Base-by-base conservation (phyloP, 2,797 vertebrate genomes). In the Todus mexicanus region DNA sequence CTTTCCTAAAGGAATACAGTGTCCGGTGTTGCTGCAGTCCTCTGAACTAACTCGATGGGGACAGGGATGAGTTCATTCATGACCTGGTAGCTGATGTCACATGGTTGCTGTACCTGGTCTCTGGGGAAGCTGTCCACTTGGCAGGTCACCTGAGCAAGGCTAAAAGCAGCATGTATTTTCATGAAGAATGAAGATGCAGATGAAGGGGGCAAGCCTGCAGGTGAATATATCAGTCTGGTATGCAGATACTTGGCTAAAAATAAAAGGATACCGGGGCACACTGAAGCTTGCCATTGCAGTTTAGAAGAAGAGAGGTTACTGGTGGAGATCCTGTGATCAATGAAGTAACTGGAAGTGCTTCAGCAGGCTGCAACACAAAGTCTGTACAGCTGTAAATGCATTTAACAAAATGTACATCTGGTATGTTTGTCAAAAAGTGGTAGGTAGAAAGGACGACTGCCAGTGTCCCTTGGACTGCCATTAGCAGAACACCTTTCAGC, bases 51-150 rank as follows among this genome's bases (percentile, higher is more conserved):
- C 33, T 42, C 0, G 0, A 8, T 53, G 51, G 23, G 22, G 20
- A 23, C 23, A n/a, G 26, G 19, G 54, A 25, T 35, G 23, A 73
- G 47, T 76, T 63, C 35, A 3, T 66, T 63, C 3, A 5, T 59
- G 71, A 8, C 15, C 4, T 31, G 47, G n/a, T 35, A 42, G 37
- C 8, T 70, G n/a, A 23, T 15, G 12, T 63, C 0, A 0, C 10
- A 3, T 11, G 15, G 12, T 7, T 22, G 11, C 15, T 45, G n/a
- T 68, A 20, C 33, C 33, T n/a, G 53, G 37, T 5, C 29, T 43
- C 27, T 21, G 8, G 37, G 63, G 89, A 84, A 84, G 18, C 16
- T 23, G 37, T 5, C 7, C 9, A 5, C 27, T 31, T 10, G 15
- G 5, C 57, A 45, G 38, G 35, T 38, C 65, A 76, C 56, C 18